Evolutionary conservation across 1,140 invertebrate species (phyloP), one percentile per base, ranked within the genome.

Genomic region (Halesus radiatus): DNA sequence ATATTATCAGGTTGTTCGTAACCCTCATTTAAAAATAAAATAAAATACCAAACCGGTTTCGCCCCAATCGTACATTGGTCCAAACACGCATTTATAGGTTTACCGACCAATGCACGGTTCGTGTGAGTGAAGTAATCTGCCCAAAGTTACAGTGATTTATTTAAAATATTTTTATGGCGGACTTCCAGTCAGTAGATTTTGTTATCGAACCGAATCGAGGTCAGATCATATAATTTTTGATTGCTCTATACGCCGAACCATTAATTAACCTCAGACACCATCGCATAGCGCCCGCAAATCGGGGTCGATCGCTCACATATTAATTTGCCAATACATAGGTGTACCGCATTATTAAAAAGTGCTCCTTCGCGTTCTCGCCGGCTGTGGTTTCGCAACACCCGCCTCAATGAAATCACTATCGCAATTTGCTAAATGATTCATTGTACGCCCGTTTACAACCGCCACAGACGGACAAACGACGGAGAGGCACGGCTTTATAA

Each of bases 381-480:
- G 16, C 26, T 29, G 23, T 6, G 26, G 15, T 66, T 66, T 66
- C 62, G 23, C 62, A 66, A 66, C 6, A 6, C 62, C 23, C 62
- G 29, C 15, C 15, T 32, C 10, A 66, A 66, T 66, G 62, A 66
- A 66, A 66, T 32, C 62, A 45, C 37, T 45, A 45, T 45, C 37
- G 32, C 62, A 26, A 66, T 66, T 66, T 29, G 6, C 62, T 8
- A 29, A 66, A 66, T 66, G 62, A 66, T 26, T 66, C 22, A 66
- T 66, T 66, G 29, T 18, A 66, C 29, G 26, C 10, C 62, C 29
- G 29, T 66, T 66, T 32, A 66, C 22, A 66, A 66, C 62, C 10
- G 29, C 26, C 62, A 66, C 62, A 66, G 6, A 29, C 23, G 56
- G n/a, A 66, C 62, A 66, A n/a, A 29, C 23, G 56, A 32, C 62